phyloP scores from a whole-genome alignment of 2,888 invertebrate genomes.

The Pandemis corylana region DNA sequence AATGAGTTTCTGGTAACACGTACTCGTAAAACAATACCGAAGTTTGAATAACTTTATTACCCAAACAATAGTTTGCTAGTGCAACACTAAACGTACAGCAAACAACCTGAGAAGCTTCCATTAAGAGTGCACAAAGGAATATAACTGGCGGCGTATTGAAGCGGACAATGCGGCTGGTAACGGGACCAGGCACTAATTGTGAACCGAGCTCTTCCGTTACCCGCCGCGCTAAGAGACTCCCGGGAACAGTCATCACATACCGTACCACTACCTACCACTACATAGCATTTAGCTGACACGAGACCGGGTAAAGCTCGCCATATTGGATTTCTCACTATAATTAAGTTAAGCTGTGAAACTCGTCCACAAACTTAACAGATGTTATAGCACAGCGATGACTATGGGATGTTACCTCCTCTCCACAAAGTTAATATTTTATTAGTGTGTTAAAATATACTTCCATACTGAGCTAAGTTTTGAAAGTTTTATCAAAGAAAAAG shows the following conservation, averaged over 20 bases:
- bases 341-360: neutral
- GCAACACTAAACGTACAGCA: constrained; percentile 65
- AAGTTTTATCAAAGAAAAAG: constrained; percentile 12
- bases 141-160: constrained; percentile 71
- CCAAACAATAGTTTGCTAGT: constrained; percentile 59
- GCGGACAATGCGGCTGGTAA: constrained; percentile 78
- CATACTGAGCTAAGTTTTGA: neutral
- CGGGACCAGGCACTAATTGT: constrained; percentile 80
- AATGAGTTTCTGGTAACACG: constrained; percentile 33
- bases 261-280: constrained; percentile 24
- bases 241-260: constrained; percentile 51
- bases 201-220: constrained; percentile 77
- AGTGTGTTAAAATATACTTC: constrained; percentile 3
- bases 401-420: neutral
- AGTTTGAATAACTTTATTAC: constrained; percentile 50
- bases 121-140: constrained; percentile 75
- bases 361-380: neutral
- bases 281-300: constrained; percentile 17
- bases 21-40: constrained; percentile 42
- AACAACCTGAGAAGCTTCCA: constrained; percentile 70
- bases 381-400: neutral
- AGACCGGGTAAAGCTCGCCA: constrained; percentile 21
- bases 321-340: constrained; percentile 28
- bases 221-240: constrained; percentile 55
- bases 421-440: neutral